Conservation (phyloP, 2,888 invertebrate species). For the Apamea epomidion region DNA sequence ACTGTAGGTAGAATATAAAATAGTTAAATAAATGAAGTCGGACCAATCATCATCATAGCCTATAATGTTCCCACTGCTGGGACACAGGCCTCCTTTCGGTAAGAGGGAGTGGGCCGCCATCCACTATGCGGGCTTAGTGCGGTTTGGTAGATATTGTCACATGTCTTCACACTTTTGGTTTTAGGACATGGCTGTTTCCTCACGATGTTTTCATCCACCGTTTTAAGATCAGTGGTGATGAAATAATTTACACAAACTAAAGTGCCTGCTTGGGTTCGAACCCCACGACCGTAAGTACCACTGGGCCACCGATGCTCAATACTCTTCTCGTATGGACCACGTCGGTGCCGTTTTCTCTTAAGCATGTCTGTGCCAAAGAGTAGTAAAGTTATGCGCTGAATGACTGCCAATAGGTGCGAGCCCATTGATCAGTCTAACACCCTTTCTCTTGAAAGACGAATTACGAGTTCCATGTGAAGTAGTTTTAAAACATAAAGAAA, state of each 20-base stretch:
- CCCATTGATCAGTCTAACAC: constrained; percentile 48
- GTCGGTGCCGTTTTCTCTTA: constrained; percentile 40
- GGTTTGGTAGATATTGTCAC: not conserved
- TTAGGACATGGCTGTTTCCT: not conserved
- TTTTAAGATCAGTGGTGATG: not conserved
- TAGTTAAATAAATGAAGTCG: constrained; percentile 22
- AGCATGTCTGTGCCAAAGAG: constrained; percentile 38
- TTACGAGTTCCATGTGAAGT: constrained; percentile 20
- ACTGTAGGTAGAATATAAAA: constrained; percentile 9
- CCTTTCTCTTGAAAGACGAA: constrained; percentile 44
- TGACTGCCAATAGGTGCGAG: constrained; percentile 35
- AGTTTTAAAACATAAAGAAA: not conserved
- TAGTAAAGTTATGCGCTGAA: constrained; percentile 28
- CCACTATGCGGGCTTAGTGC: not conserved
- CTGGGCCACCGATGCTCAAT: not conserved
- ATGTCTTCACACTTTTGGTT: not conserved
- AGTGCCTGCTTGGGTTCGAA: not conserved
- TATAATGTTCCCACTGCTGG: not conserved
- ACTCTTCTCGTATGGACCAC: constrained; percentile 30
- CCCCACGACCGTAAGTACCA: not conserved
- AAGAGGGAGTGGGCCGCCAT: not conserved
- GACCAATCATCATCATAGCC: not conserved
- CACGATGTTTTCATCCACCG: not conserved
- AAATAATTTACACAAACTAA: not conserved
- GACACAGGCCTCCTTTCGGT: not conserved